Evolutionary conservation across 37 sponge, comb jelly and placozoan genomes (phyloP).

Genomic region (Eunapius fragilis): DNA sequence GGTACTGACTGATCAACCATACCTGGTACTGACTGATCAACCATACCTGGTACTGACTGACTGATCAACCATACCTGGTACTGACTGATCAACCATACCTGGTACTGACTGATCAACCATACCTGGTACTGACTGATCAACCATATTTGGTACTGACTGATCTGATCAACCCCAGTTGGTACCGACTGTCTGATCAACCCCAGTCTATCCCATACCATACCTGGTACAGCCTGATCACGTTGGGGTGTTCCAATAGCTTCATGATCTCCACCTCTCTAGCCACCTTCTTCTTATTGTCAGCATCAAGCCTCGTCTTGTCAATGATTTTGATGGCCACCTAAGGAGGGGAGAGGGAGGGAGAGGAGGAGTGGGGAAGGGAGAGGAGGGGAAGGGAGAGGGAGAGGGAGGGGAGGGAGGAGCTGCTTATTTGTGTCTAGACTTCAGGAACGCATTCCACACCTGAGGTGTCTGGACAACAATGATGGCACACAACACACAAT

Average conservation of each 20-base stretch:
- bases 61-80: too few species aligned
- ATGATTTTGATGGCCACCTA: conserved; percentile 99
- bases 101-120: too few species aligned
- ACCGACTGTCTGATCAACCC: too few species aligned
- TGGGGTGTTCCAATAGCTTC: conserved; percentile 92
- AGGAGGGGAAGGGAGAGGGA: background rate
- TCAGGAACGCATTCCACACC: background rate
- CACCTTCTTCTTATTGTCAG: conserved; percentile 85
- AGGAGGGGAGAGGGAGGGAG: background rate
- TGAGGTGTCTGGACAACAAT: background rate
- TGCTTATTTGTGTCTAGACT: conserved; percentile 1
- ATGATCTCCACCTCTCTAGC: conserved; percentile 92
- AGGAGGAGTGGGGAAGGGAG: too few species aligned
- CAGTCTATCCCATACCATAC: too few species aligned
- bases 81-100: too few species aligned
- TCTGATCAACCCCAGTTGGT: too few species aligned
- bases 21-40: too few species aligned
- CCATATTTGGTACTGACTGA: too few species aligned
- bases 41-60: too few species aligned
- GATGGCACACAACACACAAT: background rate
- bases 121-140: too few species aligned
- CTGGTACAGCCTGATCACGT: conserved; percentile 96
- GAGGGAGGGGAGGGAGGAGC: background rate
- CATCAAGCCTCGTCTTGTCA: conserved; percentile 87
- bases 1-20: too few species aligned